A percentile compares a stretch with the other conserved stretches of the same genome.
Conservation (phyloP, 2,113 vertebrate species). For the Bubo bubo region DNA sequence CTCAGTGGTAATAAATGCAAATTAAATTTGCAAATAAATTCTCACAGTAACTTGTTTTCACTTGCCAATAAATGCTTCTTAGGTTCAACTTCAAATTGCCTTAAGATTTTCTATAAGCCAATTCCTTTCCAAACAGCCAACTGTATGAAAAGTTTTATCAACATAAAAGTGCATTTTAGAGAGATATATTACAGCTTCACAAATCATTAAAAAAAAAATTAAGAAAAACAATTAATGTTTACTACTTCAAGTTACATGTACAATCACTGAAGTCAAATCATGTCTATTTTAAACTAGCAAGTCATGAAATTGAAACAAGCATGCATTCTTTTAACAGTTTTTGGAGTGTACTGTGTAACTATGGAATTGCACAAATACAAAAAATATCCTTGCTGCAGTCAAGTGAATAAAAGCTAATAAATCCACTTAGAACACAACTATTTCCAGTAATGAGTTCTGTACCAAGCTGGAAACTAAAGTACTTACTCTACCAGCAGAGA, state of each 20-base stretch:
- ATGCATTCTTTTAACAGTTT: background rate
- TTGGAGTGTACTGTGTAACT: background rate
- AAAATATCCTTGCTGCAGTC: background rate
- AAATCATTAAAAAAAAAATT: background rate
- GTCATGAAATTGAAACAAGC: background rate
- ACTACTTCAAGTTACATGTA: background rate
- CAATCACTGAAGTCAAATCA: background rate
- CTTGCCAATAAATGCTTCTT: background rate
- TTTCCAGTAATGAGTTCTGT: background rate
- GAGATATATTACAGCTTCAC: background rate
- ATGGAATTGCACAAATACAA: background rate
- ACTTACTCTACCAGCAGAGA: background rate
- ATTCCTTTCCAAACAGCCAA: background rate
- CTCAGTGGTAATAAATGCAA: background rate
- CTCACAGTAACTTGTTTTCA: background rate
- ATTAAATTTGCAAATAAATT: slow-evolving; percentile 7
- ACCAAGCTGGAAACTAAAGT: background rate
- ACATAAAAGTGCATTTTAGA: background rate
- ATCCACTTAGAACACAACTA: background rate
- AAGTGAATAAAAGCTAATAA: background rate
- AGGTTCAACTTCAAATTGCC: background rate
- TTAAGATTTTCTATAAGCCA: background rate
- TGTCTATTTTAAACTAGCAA: background rate
- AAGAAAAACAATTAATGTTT: background rate
- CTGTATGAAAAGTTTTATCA: background rate